Base-by-base conservation (phyloP, 2,113 vertebrate genomes). In the Seriola dumerili region DNA sequence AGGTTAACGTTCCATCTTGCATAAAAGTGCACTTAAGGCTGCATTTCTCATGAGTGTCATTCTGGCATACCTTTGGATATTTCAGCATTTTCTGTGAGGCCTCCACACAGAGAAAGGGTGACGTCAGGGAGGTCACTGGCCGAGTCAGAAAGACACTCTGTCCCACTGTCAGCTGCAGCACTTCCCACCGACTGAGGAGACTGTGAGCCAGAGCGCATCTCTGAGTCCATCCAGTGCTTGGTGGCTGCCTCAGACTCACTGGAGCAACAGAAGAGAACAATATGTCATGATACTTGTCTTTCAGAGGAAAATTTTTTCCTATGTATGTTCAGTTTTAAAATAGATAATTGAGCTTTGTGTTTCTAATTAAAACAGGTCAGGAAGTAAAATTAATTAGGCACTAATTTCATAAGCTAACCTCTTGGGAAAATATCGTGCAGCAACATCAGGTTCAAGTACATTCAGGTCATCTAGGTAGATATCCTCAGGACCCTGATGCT, bases 391-490 rank as follows among this genome's bases (percentile, higher is more conserved):
- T 57, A 64, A 73, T 85, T 66, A 65, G 44, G 69, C 46, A 38
- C 32, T 23, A 61, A 8, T 67, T 65, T 79, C 19, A 44, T 42
- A 1, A 64, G 46, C 80, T 70, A 68, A 96, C 98, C 98, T 99
- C 94, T 99, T 99, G 34, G 98, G 98, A 92, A 99, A 99, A 90
- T 99, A 99, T 61, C 98, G 96, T 23, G 98, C 98, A 78, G 97
- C 98, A 77, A 99, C 97, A 86, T 98, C 98, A 78, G 98, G 98
- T 90, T 99, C 98, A 80, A 99, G 95, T 78, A 94, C 97, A 86
- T 96, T 98, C 76, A 99, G 89, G 85, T 99, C 98, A 84, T 99
- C 98, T 46, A 99, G 95, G 92, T 99, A 99, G 93, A 99, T 99
- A 86, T 98, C 98, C 19, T 98, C 97, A 72, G 98, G 98, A 3